Conservation (phyloP, 2,888 invertebrate genomes). For the Acleris emargana region DNA sequence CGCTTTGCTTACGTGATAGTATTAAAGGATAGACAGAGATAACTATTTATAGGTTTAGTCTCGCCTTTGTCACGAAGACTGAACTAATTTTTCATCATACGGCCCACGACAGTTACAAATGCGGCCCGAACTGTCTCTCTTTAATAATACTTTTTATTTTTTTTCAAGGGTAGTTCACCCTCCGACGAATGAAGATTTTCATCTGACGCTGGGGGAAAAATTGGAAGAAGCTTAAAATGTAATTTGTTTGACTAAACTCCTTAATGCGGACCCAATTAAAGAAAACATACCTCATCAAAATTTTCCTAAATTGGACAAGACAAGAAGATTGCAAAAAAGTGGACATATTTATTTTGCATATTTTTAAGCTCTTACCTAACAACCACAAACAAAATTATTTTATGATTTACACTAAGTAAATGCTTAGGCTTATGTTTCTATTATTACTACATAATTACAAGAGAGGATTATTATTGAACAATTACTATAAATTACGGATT, state of each 20-base stretch:
- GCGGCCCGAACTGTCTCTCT: constrained; percentile 83
- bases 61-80: constrained; percentile 81
- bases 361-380: too few relatives aligned
- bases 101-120: constrained; percentile 84
- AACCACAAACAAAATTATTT: too few relatives aligned
- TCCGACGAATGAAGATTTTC: constrained; percentile 77
- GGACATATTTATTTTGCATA: too few relatives aligned
- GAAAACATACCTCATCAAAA: constrained; percentile 41
- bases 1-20: constrained; percentile 45
- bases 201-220: constrained; percentile 69
- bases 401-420: too few relatives aligned
- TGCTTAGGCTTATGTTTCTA: too few relatives aligned
- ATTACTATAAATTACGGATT: too few relatives aligned
- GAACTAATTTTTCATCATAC: constrained; percentile 85
- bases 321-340: background rate
- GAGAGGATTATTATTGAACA: too few relatives aligned
- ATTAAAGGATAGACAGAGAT: constrained; percentile 60
- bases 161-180: constrained; percentile 81
- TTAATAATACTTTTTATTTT: constrained; percentile 84
- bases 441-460: too few relatives aligned
- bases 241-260: constrained; percentile 71
- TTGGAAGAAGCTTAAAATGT: constrained; percentile 75
- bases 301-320: background rate
- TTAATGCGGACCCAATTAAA: constrained; percentile 63
- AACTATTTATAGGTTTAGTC: constrained; percentile 72